Evolutionary conservation across 1,140 invertebrate species (phyloP), one percentile per base, ranked within the genome.

Genomic region (Coptotermes formosanus): DNA sequence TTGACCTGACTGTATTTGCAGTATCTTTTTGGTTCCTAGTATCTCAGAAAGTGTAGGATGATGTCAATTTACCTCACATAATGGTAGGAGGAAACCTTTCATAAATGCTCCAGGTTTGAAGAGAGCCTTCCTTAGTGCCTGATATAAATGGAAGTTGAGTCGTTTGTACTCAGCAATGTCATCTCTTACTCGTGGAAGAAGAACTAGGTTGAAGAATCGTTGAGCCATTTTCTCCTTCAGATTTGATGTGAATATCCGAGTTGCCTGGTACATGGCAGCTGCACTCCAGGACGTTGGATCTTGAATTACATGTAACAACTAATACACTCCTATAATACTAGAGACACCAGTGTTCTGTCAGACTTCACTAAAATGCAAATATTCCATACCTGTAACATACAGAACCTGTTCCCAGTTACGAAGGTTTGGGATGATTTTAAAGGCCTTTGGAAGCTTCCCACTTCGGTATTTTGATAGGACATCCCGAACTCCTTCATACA

Each of bases 71-170:
- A 95, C 95, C 91, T 98, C 96, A 89, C 98, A 95, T 25, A 99
- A 91, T 6, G 98, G 98, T 64, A 99, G 89, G 48, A 99, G 91
- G 88, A 99, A 95, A 88, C 98, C 99, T 92, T 99, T 99, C 96
- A 99, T 99, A 89, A 99, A 99, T n/a, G 96, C 98, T 83, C 96
- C 97, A 82, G 99, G 98, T 90, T 99, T 99, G 90, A 97, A 99
- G 0, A 99, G 91, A 19, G 98, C 94, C 92, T 99, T 99, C 86
- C 95, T 94, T 25, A 99, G 89, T 12, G 98, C 98, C 93, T 97
- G 86, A 91, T 99, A 99, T 16, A 99, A 92, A 92, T 99, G 98
- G 91, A 98, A 98, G 92, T 99, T 99, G 2, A 99, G 91, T 91
- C 96, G 94, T 91, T 99, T 99, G 90, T 97, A 99, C 91, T 99